These are phyloP conservation scores for Hycleus cichorii DNA, from an alignment of 1,140 invertebrate species.

Conservation along the genomic window DNA sequence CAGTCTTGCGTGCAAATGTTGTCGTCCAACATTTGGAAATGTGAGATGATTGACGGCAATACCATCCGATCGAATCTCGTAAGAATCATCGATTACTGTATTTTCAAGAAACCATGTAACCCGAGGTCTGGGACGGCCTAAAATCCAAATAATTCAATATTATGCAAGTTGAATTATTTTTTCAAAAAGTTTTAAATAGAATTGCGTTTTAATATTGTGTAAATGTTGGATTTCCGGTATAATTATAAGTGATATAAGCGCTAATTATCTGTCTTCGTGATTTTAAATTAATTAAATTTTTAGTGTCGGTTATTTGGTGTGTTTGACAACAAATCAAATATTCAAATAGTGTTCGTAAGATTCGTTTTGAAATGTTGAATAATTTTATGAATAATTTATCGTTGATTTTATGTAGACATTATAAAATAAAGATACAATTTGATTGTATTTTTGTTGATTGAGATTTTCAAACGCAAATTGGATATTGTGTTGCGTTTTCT, in stretches of 20 bases:
- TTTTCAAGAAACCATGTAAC: slow-evolving; percentile 82
- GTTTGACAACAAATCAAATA: slow-evolving; percentile 22
- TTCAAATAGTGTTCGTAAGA: slow-evolving; percentile 13
- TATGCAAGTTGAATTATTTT: background rate
- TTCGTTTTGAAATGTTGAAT: slow-evolving; percentile 13
- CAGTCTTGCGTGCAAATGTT: slow-evolving; percentile 69
- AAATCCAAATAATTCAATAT: slow-evolving; percentile 7
- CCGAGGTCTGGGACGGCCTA: slow-evolving; percentile 68
- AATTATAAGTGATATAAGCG: no score
- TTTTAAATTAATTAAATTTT: slow-evolving; percentile 17
- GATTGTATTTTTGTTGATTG: no score
- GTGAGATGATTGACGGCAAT: slow-evolving; percentile 69
- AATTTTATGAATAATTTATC: slow-evolving; percentile 23
- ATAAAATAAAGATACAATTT: no score
- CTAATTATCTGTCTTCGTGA: no score
- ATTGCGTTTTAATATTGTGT: no score
- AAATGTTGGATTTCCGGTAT: no score
- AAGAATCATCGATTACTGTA: slow-evolving; percentile 73
- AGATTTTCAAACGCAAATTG: background rate
- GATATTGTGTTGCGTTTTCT: background rate
- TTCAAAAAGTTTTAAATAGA: no score
- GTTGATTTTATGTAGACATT: no score
- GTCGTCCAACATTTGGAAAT: slow-evolving; percentile 64
- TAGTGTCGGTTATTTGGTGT: slow-evolving; percentile 18
- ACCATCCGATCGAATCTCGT: slow-evolving; percentile 58